A percentile compares a stretch with the other conserved stretches of the same genome.
Evolutionary conservation across 2,113 vertebrate species (phyloP).

Genomic region (Petaurus breviceps): DNA sequence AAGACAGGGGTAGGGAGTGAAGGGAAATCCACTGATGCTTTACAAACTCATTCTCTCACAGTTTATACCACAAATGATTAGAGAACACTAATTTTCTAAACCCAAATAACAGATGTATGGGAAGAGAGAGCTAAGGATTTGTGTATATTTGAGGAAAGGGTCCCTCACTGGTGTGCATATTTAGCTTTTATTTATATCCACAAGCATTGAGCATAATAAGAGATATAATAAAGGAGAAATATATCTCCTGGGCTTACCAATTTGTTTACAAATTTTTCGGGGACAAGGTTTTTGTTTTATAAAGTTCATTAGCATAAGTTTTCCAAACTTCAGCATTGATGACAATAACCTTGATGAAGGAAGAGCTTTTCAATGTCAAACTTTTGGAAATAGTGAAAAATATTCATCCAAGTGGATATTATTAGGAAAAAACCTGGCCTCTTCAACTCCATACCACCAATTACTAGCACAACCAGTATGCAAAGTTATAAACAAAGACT

Average conservation of each 20-base stretch:
- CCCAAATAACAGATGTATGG: background rate
- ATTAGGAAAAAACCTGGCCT: background rate
- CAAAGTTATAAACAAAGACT: slow-evolving; percentile 99
- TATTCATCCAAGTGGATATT: background rate
- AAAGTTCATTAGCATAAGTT: slow-evolving; percentile 5
- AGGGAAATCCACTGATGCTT: slow-evolving; percentile 3
- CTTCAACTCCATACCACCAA: background rate
- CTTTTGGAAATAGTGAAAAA: slow-evolving; percentile 41
- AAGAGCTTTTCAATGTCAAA: background rate
- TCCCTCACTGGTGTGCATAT: background rate
- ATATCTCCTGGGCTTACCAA: slow-evolving; percentile 11
- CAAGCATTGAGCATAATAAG: background rate
- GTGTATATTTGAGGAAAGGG: background rate
- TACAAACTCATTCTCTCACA: slow-evolving; percentile 35
- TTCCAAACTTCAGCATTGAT: slow-evolving; percentile 12
- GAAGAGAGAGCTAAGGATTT: slow-evolving; percentile 25
- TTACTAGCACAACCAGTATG: slow-evolving; percentile 95
- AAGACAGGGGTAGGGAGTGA: slow-evolving; percentile 4
- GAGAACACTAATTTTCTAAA: slow-evolving; percentile 22
- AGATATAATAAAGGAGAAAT: slow-evolving; percentile 12
- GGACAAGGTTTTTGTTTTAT: slow-evolving; percentile 40
- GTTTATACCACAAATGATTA: slow-evolving; percentile 38
- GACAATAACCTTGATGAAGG: slow-evolving; percentile 10
- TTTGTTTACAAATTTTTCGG: slow-evolving; percentile 25
- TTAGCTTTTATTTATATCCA: slow-evolving; percentile 16